These are phyloP conservation scores for Xylocopa sonorina DNA, from an alignment of 1,140 invertebrate species.

Conservation along the genomic window DNA sequence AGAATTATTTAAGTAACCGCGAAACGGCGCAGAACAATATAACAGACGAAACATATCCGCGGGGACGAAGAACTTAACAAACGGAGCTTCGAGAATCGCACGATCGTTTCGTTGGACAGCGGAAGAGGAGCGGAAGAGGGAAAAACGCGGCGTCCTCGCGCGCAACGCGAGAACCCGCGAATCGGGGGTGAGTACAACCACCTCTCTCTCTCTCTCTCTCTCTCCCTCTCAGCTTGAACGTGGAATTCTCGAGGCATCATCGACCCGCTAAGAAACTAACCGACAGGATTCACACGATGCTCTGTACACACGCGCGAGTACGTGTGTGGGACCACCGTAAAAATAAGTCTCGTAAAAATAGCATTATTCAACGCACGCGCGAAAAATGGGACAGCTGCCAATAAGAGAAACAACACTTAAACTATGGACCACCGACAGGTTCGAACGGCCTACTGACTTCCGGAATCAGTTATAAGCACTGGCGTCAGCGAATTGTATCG, in stretches of 20 bases:
- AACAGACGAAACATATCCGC: neutral
- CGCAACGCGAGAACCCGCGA: neutral
- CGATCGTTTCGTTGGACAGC: slow-evolving; percentile 6
- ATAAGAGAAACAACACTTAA: slow-evolving; percentile 62
- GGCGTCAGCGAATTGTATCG: neutral
- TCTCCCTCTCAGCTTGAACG: slow-evolving; percentile 12
- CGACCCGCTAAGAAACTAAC: slow-evolving; percentile 33
- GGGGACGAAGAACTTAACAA: slow-evolving; percentile 13
- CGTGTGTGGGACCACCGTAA: slow-evolving; percentile 6
- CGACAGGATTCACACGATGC: slow-evolving; percentile 16
- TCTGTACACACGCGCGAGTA: neutral
- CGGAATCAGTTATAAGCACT: slow-evolving; percentile 49
- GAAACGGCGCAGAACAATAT: slow-evolving; percentile 23
- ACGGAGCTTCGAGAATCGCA: slow-evolving; percentile 27
- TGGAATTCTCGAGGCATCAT: slow-evolving; percentile 32
- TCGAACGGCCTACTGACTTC: slow-evolving; percentile 62
- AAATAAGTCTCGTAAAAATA: slow-evolving; percentile 35
- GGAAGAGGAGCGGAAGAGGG: no score
- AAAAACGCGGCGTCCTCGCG: neutral
- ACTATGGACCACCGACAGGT: slow-evolving; percentile 56
- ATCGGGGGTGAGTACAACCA: no score
- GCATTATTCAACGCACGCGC: slow-evolving; percentile 35
- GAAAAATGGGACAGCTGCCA: slow-evolving; percentile 65
- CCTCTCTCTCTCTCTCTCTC: no score
- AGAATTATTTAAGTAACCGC: slow-evolving; percentile 43